phyloP scores from a whole-genome alignment of 1,140 invertebrate species.

The Rhopalosiphum maidis region DNA sequence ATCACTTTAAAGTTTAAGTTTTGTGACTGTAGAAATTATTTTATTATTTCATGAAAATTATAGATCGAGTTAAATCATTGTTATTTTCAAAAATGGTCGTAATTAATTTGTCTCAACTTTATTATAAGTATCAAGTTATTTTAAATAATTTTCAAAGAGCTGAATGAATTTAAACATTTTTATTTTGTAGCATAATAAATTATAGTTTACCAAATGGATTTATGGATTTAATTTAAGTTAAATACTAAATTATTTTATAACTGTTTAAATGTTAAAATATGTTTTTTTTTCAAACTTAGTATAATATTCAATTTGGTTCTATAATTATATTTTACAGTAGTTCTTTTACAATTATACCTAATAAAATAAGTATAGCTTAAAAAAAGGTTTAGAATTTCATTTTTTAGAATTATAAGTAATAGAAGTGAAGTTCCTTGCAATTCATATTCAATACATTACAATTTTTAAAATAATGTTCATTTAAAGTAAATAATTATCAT shows the following conservation, averaged over 20 bases:
- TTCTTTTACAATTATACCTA: background rate
- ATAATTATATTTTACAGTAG: background rate
- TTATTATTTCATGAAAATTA: background rate
- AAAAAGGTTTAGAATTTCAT: too few relatives aligned
- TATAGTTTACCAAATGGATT: background rate
- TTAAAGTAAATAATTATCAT: too few relatives aligned
- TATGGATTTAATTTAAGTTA: background rate
- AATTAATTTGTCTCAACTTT: background rate
- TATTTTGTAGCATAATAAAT: background rate
- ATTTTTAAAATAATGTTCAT: too few relatives aligned
- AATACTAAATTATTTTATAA: background rate
- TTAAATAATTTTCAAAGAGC: background rate
- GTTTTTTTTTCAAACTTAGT: background rate
- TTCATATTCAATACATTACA: too few relatives aligned
- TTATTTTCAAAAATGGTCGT: background rate
- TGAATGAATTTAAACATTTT: background rate
- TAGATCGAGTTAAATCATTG: background rate
- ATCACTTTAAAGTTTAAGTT: background rate
- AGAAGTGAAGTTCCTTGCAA: too few relatives aligned
- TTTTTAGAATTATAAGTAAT: too few relatives aligned
- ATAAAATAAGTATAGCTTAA: too few relatives aligned
- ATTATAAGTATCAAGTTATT: background rate
- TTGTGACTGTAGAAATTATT: background rate
- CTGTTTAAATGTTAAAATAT: background rate
- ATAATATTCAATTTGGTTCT: background rate